Base-by-base conservation (phyloP, 2,113 vertebrate species). In the Pandion haliaetus region DNA sequence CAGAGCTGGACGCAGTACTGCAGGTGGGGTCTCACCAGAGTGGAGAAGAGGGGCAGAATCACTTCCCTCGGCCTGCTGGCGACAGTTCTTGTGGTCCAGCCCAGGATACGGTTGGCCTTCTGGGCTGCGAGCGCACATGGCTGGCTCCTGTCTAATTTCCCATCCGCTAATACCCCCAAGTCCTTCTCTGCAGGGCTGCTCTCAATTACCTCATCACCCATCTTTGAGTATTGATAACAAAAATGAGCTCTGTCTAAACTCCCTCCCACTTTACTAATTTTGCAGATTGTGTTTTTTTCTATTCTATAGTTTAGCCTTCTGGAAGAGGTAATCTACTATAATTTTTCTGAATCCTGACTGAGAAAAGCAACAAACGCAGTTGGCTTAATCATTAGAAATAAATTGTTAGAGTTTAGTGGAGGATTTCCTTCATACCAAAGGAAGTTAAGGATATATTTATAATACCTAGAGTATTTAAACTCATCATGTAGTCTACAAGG, bases 1-100 rank as follows among this genome's bases (percentile, higher is more conserved):
- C 59, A 55, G 21, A 85, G 5, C 14, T 28, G 34, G 14, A 62
- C 0, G 4, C 31, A 36, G 57, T 2, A 10, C 32, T 44, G 1
- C 17, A 62, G 19, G 13, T 34, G 36, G 12, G 14, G 15, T 40
- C 31, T 52, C 17, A 52, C 4, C 2, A 61, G 45, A 28, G 26
- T 1, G 1, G 26, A 54, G 21, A 0, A 63, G 49, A 65, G 26
- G 17, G 40, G 28, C 4, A 47, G 32, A 57, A 65, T 34, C 34
- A 5, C 23, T 12, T 57, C 34, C 17, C 34, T 57, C 0, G 0
- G 8, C 10, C 25, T 77, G 29, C 59, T 66, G 58, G 28, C 28
- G 28, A 65, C 1, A 1, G 14, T 65, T 7, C 59, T 63, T 14
- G 2, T 45, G 40, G 21, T 26, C 34, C 10, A 73, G 17, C 32